Evolutionary conservation across 2,113 vertebrate species (phyloP), one percentile per base, ranked within the genome.

Genomic region (Microtus oregoni): DNA sequence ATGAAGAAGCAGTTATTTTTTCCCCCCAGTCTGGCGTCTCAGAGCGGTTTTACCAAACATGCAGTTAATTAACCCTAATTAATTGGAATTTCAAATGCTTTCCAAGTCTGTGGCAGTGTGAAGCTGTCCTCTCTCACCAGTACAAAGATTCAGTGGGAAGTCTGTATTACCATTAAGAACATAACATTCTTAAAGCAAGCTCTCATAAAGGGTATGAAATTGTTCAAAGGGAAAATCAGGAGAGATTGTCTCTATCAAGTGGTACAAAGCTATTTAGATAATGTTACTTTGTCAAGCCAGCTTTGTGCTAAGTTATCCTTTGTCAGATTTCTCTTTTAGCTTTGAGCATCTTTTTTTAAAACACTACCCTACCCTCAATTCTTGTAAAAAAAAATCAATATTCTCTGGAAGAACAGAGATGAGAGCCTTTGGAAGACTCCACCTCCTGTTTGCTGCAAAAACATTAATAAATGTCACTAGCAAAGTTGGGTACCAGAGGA

Each of bases 1-100:
- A 92, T 83, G 28, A 78, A 14, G 19, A 81, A 94, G 61, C 20
- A 90, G 73, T 95, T 94, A 83, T 89, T 88, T 90, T 90, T 50
- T 12, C 9, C 38, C 47, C 90, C 10, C 32, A 30, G 90, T 92
- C 79, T 96, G 87, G 20, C 75, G 88, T 96, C 26, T 77, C 44
- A 61, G 63, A 90, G 92, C 89, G 44, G 77, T 94, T 92, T 88
- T 79, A 93, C 52, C 85, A 96, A 97, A 96, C 0, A 24, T 96
- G 91, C 96, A 95, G 91, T 96, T 97, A 97, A 98, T 97, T 97
- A 97, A 92, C 77, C 92, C 67, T 95, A 96, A 97, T 98, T 97
- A 95, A 95, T 93, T 96, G 86, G 87, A 97, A 96, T 97, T 95
- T 96, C 79, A 94, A 94, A 94, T 2, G 0, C 65, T 94, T 95